Base-by-base conservation (phyloP, 2,113 vertebrate species). In the Pterophyllum scalare region DNA sequence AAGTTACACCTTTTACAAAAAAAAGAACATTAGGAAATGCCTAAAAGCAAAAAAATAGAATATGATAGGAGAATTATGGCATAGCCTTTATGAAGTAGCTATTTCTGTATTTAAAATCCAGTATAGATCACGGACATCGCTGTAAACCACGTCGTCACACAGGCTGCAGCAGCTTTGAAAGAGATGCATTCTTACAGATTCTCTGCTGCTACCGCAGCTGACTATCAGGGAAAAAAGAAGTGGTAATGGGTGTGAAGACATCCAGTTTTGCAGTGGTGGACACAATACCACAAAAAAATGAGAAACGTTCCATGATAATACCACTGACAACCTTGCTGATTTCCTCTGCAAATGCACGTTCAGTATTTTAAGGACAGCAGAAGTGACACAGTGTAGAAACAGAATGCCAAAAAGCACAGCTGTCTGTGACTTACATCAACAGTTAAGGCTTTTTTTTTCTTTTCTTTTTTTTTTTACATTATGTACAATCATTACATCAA, bases 401-500 rank as follows among this genome's bases (percentile, higher is more conserved):
- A 75, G 2, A 46, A 87, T 19, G 24, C 38, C 5, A 20, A 20
- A 31, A 19, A 74, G 40, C 28, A 3, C 6, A 79, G 24, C 28
- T 2, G 2, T 52, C 13, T 75, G 15, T 43, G 24, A 62, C 33
- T 62, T 43, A 62, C 43, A 87, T 77, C 10, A 81, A 58, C 4
- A 72, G 22, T 28, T 49, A 24, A 33, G 1, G 35, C 7, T 38
- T 38, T 38, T 38, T 54, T 60, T 15, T 38, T 54, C 58, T 15
- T 76, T 52, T 72, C 31, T 80, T 74, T 19, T 80, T 49, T 75
- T 0, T 83, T 81, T 85, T 82, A 82, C 76, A 88, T 38, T 80
- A 87, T 89, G 17, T 87, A 80, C 64, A 92, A 31, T 59, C 52
- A 24, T 54, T 61, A 57, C 56, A 85, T 31, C 46, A 24, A n/a